Evolutionary conservation across 2,888 invertebrate species (phyloP), one percentile per base, ranked within the genome.

Genomic region (Cheilosia scutellata): DNA sequence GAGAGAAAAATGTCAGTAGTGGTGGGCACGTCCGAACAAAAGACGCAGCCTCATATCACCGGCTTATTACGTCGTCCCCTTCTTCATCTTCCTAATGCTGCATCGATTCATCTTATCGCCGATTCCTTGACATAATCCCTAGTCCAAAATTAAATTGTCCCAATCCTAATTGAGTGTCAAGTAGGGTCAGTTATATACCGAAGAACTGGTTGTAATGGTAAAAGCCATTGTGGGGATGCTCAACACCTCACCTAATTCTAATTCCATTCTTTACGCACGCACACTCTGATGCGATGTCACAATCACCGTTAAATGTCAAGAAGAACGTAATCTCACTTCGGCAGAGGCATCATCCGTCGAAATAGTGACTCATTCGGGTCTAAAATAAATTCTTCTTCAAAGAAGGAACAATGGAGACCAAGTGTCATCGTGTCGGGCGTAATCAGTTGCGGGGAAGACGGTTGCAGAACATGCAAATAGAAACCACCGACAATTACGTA

Each of bases 251-350:
- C 47, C 20, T n/a, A n/a, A n/a, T n/a, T 20, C 20, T 74, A 74
- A 78, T 74, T 75, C 70, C 51, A 74, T 70, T 75, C 63, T 74
- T 66, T 62, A 37, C n/a, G 37, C 37, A 58, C 53, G 51, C 57
- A 62, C 60, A 60, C 65, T 9, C 65, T 53, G 86, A 76, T 80
- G 62, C 31, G 76, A 76, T 82, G 80, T 82, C 29, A 29, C 2
- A 5, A 29, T 29, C 86, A 63, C 66, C 66, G 80, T 86, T 82
- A 86, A 86, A 86, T 86, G 86, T 80, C 86, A 86, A 82, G 66
- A 76, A 76, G 71, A 40, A 62, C 80, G 53, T 80, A 86, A 86
- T 86, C 65, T 76, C 76, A 60, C 58, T 84, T 63, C 16, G 20
- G 20, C 20, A 66, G 60, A 57, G 27, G 6, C 55, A 44, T 27